Base-by-base conservation (phyloP, 2,797 vertebrate species). In the Rhodeus uyekii region DNA sequence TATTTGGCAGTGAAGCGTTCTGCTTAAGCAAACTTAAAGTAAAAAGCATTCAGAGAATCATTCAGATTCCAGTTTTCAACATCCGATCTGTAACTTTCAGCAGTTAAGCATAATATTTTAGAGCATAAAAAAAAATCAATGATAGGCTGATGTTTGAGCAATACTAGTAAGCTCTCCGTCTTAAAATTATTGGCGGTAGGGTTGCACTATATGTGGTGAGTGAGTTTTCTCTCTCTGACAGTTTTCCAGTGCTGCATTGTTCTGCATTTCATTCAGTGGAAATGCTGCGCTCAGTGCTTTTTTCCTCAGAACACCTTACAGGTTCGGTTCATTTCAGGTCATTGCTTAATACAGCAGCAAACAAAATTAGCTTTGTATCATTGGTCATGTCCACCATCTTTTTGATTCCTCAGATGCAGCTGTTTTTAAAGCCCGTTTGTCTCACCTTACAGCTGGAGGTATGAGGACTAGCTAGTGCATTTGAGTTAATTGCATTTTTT, bases 231-330 rank as follows among this genome's bases (percentile, higher is more conserved):
- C 24, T 39, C 65, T 22, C 65, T 32, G 27, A 60, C 58, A 8
- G 55, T 60, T 42, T 76, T 73, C 32, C 16, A 76, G 50, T n/a
- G 0, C 55, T 61, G 39, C 65, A 29, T 77, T 83, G 74, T 71
- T 42, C 48, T 46, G 27, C 5, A 1, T 36, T 36, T 77, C 14
- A 34, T 80, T 80, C 58, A 80, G 48, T 38, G 24, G 64, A 58
- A 75, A 74, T 50, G 39, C 83, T 65, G 61, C 6, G n/a, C 39
- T 76, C 72, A 48, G 71, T 34, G 61, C 18, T 80, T 84, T 75
- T 44, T 39, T n/a, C n/a, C 44, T 75, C 18, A 48, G 69, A 27
- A 77, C 74, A 61, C 34, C 50, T 74, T 14, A 74, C 38, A 76
- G 55, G 9, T 61, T 55, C 22, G 2, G 32, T 55, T 74, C 9